Percentiles rank a stretch among this genome's conserved stretches.
Conservation (phyloP, 2,888 invertebrate species). For the Conistra vaccinii region DNA sequence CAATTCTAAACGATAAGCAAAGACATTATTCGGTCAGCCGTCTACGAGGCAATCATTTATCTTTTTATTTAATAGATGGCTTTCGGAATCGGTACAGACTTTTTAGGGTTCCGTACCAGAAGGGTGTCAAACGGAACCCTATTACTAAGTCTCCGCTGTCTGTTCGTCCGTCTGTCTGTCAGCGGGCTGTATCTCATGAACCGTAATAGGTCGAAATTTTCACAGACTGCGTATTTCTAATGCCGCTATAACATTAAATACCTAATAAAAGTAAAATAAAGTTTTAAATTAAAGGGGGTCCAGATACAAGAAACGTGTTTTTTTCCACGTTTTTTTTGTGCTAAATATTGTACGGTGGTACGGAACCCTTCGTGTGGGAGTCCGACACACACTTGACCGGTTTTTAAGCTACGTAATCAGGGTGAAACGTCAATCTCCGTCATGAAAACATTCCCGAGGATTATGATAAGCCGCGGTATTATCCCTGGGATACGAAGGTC, state of each 20-base stretch:
- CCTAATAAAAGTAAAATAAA: too few species aligned
- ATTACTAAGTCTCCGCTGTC: neutral
- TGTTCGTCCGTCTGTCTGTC: neutral
- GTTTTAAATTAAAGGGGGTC: too few species aligned
- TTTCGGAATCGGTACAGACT: too few species aligned
- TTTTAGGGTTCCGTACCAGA: neutral
- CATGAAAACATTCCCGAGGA: neutral
- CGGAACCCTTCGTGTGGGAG: too few species aligned
- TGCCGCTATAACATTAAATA: too few species aligned
- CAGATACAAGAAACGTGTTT: too few species aligned
- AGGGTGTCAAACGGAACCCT: neutral
- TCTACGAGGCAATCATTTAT: neutral
- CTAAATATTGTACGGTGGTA: neutral
- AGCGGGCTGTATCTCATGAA: neutral
- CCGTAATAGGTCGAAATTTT: neutral
- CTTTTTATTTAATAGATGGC: too few species aligned
- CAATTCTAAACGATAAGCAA: neutral
- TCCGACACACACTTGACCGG: neutral
- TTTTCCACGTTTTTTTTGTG: too few species aligned
- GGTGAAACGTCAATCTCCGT: neutral
- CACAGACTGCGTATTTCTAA: neutral
- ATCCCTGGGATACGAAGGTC: neutral
- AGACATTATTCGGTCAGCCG: neutral
- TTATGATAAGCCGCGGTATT: constrained; percentile 6
- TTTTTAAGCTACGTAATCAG: constrained; percentile 4